Conservation (phyloP, 2,888 invertebrate genomes). For the Rhynchonema sp. region DNA sequence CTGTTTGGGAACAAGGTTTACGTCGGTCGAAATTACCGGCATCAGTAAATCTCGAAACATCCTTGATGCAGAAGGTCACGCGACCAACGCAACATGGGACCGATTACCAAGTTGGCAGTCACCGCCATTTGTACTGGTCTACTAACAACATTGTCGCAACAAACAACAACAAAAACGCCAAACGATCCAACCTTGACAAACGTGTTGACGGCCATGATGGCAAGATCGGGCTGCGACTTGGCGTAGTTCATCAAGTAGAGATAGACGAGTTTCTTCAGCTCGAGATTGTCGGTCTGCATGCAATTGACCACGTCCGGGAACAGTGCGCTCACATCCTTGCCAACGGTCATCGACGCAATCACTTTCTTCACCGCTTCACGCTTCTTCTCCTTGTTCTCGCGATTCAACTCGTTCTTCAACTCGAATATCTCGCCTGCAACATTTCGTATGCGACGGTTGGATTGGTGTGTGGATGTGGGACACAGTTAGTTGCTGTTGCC, state of each 20-base stretch:
- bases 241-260: conserved; percentile 99
- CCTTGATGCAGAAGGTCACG: too few relatives aligned
- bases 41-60: too few relatives aligned
- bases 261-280: conserved; percentile 93
- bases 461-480: too few relatives aligned
- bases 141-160: too few relatives aligned
- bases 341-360: conserved; percentile 99
- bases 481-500: too few relatives aligned
- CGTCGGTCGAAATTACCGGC: too few relatives aligned
- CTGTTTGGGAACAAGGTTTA: too few relatives aligned
- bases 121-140: too few relatives aligned
- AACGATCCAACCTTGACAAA: conserved; percentile 74
- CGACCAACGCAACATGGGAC: too few relatives aligned
- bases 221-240: conserved; percentile 98
- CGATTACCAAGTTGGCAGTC: too few relatives aligned
- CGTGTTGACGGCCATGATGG: conserved; percentile 99
- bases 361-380: conserved; percentile 99
- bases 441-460: too few relatives aligned
- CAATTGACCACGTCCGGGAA: conserved; percentile 99
- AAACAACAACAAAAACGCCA: too few relatives aligned
- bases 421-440: conserved; percentile 78
- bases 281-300: conserved; percentile 98
- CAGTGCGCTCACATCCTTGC: conserved; percentile 86
- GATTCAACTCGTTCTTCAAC: conserved; percentile 90
- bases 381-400: conserved; percentile 98